Evolutionary conservation across 1,140 invertebrate species (phyloP), one percentile per base, ranked within the genome.

Genomic region (Penaeus chinensis): DNA sequence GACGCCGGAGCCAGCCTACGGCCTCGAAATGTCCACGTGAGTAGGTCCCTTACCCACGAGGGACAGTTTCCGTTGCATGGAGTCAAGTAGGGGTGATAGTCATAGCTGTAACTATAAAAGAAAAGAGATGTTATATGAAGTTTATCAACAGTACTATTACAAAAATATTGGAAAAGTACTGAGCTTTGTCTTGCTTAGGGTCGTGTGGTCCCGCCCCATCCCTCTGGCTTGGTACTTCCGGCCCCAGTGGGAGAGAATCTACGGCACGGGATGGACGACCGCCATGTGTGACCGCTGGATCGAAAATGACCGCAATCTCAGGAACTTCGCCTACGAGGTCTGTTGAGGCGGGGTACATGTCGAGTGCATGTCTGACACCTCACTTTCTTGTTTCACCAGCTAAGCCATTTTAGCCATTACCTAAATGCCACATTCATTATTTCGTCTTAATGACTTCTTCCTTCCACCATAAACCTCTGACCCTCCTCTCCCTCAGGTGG

Each of bases 181-280:
- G 10, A n/a, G 7, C 37, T 42, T 19, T 32, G 8, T 18, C 61
- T 81, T 66, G 54, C 24, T 7, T 91, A 96, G 96, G 1, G 92
- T 95, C 2, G 92, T 98, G 3, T 99, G 97, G 97, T 97, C 96
- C 91, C 94, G 95, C 65, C 97, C 97, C 0, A 96, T 98, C 90
- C 97, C 98, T 0, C 92, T 99, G 7, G 97, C 93, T 0, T 99
- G 98, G 98, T 99, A 98, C 91, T 98, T 98, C 91, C 94, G 93
- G 0, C 94, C 95, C 0, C 97, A 98, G 92, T 99, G 97, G 97
- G 95, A 96, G 91, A 92, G 94, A 32, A 90, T 94, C 37, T 95
- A 96, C 89, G 92, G 93, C 8, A 85, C 89, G 7, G 93, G 94
- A n/a, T 99, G 97, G 97, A 93, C 96, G 0, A 93, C 95, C 89